Conservation (phyloP, 2,113 vertebrate genomes). For the Python bivittatus region DNA sequence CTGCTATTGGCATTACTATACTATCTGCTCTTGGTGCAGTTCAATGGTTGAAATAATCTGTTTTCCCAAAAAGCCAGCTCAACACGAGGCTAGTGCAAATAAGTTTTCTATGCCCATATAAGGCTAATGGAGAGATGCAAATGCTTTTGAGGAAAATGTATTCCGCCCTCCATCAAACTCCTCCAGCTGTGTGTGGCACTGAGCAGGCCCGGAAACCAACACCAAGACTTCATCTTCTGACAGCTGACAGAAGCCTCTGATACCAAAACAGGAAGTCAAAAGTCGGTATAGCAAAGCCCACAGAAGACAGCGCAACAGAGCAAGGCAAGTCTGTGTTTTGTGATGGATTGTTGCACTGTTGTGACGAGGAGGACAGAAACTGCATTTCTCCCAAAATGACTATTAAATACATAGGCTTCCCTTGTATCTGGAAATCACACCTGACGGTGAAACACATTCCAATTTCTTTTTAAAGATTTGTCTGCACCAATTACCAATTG, state of each 20-base stretch:
- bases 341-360: not conserved
- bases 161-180: not conserved
- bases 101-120: slow-evolving; percentile 9
- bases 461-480: not conserved
- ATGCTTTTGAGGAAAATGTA: not conserved
- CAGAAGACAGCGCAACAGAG: not conserved
- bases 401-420: not conserved
- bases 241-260: slow-evolving; percentile 9
- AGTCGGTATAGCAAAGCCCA: not conserved
- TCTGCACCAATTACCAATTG: not conserved
- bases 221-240: slow-evolving; percentile 48
- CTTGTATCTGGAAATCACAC: not conserved
- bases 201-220: slow-evolving; percentile 46
- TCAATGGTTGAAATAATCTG: not conserved
- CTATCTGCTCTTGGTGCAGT: too few relatives aligned
- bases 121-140: not conserved
- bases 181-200: not conserved
- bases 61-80: slow-evolving; percentile 21
- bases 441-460: not conserved
- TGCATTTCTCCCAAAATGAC: not conserved
- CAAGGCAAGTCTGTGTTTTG: not conserved
- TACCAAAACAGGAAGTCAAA: slow-evolving; percentile 13
- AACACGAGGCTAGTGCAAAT: not conserved
- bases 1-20: too few relatives aligned
- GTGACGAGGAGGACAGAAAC: not conserved